These are phyloP conservation scores for Drosophila lacicola DNA, from an alignment of 2,888 invertebrate genomes.

Conservation along the genomic window DNA sequence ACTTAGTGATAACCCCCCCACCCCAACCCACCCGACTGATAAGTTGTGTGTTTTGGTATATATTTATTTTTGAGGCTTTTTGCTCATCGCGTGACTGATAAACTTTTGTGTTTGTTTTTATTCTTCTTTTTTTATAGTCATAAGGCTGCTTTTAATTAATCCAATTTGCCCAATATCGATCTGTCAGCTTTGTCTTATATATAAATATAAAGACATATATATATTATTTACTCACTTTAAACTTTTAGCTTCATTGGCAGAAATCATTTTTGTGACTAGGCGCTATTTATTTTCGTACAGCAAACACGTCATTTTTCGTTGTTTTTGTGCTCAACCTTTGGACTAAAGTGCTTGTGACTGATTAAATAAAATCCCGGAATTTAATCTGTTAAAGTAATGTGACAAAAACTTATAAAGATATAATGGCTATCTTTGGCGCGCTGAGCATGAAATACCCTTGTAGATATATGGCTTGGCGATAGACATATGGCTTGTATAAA, in stretches of 20 bases:
- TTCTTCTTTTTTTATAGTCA: not conserved
- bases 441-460: not conserved
- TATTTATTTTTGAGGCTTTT: conserved; percentile 17
- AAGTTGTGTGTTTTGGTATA: conserved; percentile 7
- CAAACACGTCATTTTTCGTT: conserved; percentile 46
- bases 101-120: conserved; percentile 37
- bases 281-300: conserved; percentile 32
- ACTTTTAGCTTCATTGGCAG: conserved; percentile 26
- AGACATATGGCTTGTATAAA: too few species aligned
- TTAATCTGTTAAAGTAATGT: conserved; percentile 6
- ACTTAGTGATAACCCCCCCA: conserved; percentile 48
- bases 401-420: conserved; percentile 9
- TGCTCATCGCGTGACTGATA: conserved; percentile 59
- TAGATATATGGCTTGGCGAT: too few species aligned
- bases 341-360: conserved; percentile 26
- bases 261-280: conserved; percentile 24
- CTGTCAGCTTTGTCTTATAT: conserved; percentile 11
- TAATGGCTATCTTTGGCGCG: not conserved
- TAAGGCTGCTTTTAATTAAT: conserved; percentile 59
- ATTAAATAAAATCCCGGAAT: conserved; percentile 23
- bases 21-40: conserved; percentile 18
- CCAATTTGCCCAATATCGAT: conserved; percentile 43
- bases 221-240: conserved; percentile 5
- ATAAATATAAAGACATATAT: not conserved
- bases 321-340: conserved; percentile 33